Conservation (phyloP, 2,797 vertebrate species). For the Ptychobarbus kaznakovi region DNA sequence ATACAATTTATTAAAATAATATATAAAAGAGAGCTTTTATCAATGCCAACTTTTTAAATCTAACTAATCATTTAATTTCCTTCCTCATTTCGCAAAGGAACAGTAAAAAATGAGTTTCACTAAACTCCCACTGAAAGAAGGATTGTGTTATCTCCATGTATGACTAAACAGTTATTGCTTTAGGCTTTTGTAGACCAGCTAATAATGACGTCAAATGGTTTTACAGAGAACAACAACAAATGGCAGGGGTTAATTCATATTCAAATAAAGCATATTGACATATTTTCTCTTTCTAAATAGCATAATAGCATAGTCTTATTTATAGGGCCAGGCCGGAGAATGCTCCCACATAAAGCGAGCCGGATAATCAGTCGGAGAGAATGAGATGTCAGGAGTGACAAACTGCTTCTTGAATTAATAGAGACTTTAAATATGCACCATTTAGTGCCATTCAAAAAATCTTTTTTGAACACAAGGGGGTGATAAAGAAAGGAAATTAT, state of each 20-base stretch:
- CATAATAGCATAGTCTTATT: slow-evolving; percentile 46
- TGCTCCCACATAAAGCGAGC: slow-evolving; percentile 41
- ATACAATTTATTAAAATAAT: too few species aligned
- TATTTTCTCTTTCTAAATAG: slow-evolving; percentile 44
- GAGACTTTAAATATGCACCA: slow-evolving; percentile 57
- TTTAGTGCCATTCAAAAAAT: slow-evolving; percentile 55
- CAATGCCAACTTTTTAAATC: not conserved
- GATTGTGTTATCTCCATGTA: not conserved
- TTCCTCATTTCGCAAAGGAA: not conserved
- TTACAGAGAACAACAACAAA: not conserved
- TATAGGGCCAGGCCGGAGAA: slow-evolving; percentile 34
- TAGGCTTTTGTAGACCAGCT: not conserved
- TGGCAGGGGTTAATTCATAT: slow-evolving; percentile 30
- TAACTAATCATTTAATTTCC: not conserved
- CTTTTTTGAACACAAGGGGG: slow-evolving; percentile 45
- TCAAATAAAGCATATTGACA: slow-evolving; percentile 46
- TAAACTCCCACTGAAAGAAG: slow-evolving; percentile 1
- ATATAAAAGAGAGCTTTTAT: not conserved
- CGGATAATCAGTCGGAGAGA: slow-evolving; percentile 54
- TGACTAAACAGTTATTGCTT: not conserved
- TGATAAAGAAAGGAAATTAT: slow-evolving; percentile 51
- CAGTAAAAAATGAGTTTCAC: not conserved
- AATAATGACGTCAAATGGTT: not conserved
- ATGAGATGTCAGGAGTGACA: slow-evolving; percentile 58
- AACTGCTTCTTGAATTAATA: slow-evolving; percentile 57